These are phyloP conservation scores for Gallirallus australis DNA, from an alignment of 2,797 vertebrate species.

Conservation along the genomic window DNA sequence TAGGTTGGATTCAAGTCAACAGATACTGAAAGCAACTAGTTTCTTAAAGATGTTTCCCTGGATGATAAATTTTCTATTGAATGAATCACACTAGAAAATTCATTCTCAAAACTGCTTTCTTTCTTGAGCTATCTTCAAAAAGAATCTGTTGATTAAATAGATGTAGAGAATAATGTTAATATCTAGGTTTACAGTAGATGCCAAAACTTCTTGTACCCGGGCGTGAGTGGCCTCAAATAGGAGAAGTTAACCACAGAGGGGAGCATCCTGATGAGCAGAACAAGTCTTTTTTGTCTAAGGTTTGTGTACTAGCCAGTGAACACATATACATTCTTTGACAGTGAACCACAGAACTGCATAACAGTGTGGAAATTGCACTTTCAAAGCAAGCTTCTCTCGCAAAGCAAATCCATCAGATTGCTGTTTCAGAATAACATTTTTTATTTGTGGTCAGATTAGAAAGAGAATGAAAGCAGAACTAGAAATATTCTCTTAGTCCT, in stretches of 20 bases:
- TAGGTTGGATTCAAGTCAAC: neutral
- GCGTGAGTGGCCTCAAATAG: neutral
- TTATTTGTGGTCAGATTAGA: neutral
- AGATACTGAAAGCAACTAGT: neutral
- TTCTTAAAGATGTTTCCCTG: neutral
- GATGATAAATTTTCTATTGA: neutral
- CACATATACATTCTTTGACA: neutral
- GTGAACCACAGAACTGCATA: neutral
- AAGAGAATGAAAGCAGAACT: neutral
- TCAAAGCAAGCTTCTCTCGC: neutral
- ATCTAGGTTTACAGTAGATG: neutral
- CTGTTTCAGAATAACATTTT: neutral
- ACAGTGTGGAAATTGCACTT: neutral
- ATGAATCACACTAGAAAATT: neutral
- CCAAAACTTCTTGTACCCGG: neutral
- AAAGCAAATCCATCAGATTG: neutral
- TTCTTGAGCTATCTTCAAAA: neutral
- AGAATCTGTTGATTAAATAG: neutral
- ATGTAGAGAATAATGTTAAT: neutral
- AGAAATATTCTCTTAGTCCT: neutral
- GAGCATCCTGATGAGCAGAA: neutral
- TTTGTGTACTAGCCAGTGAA: neutral
- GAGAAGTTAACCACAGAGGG: neutral
- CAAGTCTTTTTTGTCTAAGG: neutral
- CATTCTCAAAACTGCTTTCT: neutral